Base-by-base conservation (phyloP, 1,140 invertebrate genomes). In the Drosophila dunni region DNA sequence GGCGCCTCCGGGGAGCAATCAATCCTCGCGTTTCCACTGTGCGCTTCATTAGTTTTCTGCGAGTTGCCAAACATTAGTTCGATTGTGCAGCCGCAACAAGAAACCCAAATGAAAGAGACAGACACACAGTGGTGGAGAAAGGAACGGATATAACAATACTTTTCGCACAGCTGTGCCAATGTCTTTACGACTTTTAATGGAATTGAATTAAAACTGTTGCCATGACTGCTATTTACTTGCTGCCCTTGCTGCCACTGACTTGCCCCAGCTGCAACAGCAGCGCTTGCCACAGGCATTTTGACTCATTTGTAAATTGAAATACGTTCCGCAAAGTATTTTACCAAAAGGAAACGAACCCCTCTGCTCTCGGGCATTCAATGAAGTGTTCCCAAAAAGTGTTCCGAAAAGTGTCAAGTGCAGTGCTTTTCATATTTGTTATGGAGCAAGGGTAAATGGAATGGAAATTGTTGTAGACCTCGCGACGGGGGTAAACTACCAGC, bases 131-230 rank as follows among this genome's bases (percentile, higher is more conserved):
- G 13, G 24, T 60, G 15, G 17, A 13, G 11, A 24, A 44, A 58
- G 40, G 34, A 46, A 15, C 17, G 50, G 58, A 34, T 46, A n/a
- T 17, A 50, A 48, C 40, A 48, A 64, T 17, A 57, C 56, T 78
- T 70, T 76, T 67, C 45, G 67, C 81, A 81, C 84, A 90, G 81
- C 85, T 89, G 83, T 58, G 51, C 65, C 65, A 70, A 63, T 65
- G 57, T 77, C 80, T 84, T 81, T 60, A 77, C 81, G 81, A 90
- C 81, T 90, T 73, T 84, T 89, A 90, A 89, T 90, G 85, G 85
- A 90, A 90, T 89, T 90, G 81, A 89, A 89, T 89, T 89, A 89
- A 90, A 90, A 81, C 68, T 79, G 81, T 79, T 90, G 65, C 76
- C 79, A 76, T 82, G 83, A 61, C 78, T 56, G 34, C 36, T 53